These are phyloP conservation scores for Podocnemis expansa DNA, from an alignment of 2,113 vertebrate species.

Conservation along the genomic window DNA sequence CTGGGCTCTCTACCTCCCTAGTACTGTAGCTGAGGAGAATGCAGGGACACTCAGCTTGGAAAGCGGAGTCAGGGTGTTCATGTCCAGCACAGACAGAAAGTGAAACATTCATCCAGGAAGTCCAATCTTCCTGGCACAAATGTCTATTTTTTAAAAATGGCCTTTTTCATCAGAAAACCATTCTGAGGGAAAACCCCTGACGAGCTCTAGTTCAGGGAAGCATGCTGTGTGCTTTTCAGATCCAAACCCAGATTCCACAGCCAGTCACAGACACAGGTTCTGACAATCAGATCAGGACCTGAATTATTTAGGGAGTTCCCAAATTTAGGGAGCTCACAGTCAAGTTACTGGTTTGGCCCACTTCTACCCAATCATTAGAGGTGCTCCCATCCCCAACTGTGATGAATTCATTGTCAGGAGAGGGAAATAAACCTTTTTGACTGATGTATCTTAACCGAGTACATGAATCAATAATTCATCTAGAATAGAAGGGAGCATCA, in stretches of 20 bases:
- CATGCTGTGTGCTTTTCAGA: not conserved
- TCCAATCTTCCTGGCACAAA: not conserved
- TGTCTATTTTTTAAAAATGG: not conserved
- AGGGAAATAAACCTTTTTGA: not conserved
- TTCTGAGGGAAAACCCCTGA: not conserved
- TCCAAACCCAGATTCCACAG: not conserved
- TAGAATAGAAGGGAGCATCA: constrained; percentile 8
- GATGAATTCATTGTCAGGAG: not conserved
- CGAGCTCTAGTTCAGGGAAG: not conserved
- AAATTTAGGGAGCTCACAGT: not conserved
- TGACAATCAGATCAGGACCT: not conserved
- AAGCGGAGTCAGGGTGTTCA: not conserved
- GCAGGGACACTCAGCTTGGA: too few species aligned
- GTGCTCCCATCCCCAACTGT: not conserved
- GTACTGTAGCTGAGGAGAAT: too few species aligned
- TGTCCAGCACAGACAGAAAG: not conserved
- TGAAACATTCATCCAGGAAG: not conserved
- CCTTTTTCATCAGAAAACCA: not conserved
- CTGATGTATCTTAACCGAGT: not conserved
- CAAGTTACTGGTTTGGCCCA: not conserved
- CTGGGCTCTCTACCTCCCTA: too few species aligned
- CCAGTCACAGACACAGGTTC: not conserved
- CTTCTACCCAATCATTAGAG: not conserved
- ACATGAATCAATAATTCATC: not conserved
- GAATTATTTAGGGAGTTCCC: not conserved